Evolutionary conservation across 2,888 invertebrate genomes (phyloP), one percentile per base, ranked within the genome.

Genomic region (Plebejus argus): DNA sequence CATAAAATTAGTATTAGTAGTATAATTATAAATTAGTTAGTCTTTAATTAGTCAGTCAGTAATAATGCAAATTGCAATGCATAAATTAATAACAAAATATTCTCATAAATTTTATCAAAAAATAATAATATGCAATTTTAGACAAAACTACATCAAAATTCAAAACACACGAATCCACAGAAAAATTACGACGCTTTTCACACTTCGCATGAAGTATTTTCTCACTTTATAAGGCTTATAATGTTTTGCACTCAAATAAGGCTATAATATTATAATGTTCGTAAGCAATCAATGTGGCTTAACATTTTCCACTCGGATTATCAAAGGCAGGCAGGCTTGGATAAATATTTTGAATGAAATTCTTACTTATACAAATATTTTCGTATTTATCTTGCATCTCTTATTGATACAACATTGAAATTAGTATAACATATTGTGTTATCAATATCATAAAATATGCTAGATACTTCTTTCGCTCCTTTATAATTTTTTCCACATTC

Each of bases 321-420:
- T 71, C 71, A 71, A 71, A 71, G 71, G n/a, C 35, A 39, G 39
- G 71, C 39, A 71, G 23, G 71, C 71, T 71, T 71, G n/a, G 10
- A 20, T 71, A 39, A 71, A 71, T 39, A 39, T 71, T 71, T 71
- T 39, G 39, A 71, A 39, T 71, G 39, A 71, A 71, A 71, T 39
- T 71, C 39, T 71, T 39, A 71, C 18, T 6, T 28, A 61, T 28
- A 66, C 4, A 66, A 0, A 58, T 58, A 58, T 58, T 20, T 58
- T 20, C 8, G 20, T 8, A 53, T 53, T 53, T 53, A 4, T 53
- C 18, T 53, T 53, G 18, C 18, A 53, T 18, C 15, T 53, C 15
- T 18, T 53, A 53, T 53, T 53, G 53, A 53, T 53, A 49, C 15
- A 15, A 49, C 49, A 49, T 49, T 15, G 5, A 15, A 49, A 49